Evolutionary conservation across 2,113 vertebrate species (phyloP), one percentile per base, ranked within the genome.

Genomic region (Ibidorhyncha struthersii): DNA sequence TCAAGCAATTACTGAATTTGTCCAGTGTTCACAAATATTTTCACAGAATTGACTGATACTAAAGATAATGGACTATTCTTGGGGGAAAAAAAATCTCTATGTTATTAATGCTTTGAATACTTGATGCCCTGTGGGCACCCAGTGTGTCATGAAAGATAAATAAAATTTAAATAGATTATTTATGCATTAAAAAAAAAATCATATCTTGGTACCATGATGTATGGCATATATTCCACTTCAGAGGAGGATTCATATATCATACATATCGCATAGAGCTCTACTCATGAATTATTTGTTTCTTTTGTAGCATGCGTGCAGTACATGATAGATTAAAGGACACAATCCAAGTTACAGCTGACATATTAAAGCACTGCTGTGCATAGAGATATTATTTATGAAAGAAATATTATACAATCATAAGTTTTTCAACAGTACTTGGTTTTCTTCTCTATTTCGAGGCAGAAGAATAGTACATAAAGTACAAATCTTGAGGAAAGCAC

Each of bases 251-350:
- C 89, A 69, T 95, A 73, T 86, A 90, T 95, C 91, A 67, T 56
- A 50, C 71, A 9, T 79, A 58, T 70, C 4, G 0, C 40, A 88
- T 17, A 84, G 43, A 92, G 38, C 65, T 93, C 29, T 66, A 6
- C 23, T 79, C 58, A 70, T 92, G 70, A 95, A 94, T 95, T 93
- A 83, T 76, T 97, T 94, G 56, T 74, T 96, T 69, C 43, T 76
- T 36, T 80, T 96, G 63, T 61, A 89, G 62, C 49, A 55, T 2
- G 7, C 1, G 0, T 81, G 62, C 76, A 55, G 58, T 59, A 88
- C 66, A 49, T 26, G 5, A 87, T 77, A 84, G 83, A 93, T 96
- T 89, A 95, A 96, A 96, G 78, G 79, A 88, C n/a, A 72, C 50
- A 93, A 38, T 40, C 43, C 59, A 55, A 76, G 61, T 91, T 94